These are phyloP conservation scores for Thunnus albacares DNA, from an alignment of 2,797 vertebrate genomes.

Conservation along the genomic window DNA sequence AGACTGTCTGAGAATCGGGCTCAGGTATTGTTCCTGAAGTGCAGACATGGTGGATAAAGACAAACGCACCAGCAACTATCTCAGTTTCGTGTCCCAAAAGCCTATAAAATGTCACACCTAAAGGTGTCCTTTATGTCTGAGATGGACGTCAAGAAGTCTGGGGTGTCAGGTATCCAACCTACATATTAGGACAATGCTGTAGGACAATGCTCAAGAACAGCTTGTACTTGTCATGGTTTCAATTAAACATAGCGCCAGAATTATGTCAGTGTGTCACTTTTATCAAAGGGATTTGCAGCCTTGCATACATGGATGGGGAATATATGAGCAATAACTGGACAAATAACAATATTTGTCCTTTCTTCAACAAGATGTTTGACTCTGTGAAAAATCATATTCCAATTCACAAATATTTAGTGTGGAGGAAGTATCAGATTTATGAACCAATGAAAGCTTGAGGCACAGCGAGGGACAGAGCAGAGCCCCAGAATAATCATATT, in stretches of 20 bases:
- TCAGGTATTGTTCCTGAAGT: conserved; percentile 35
- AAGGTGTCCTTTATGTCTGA: conserved; percentile 32
- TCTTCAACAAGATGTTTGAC: background rate
- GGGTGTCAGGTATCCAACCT: conserved; percentile 53
- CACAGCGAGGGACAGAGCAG: conserved; percentile 13
- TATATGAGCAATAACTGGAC: background rate
- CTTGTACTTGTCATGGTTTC: conserved; percentile 31
- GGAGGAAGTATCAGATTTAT: background rate
- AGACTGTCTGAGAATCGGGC: conserved; percentile 43
- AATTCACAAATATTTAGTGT: conserved; percentile 3
- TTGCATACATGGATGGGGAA: background rate
- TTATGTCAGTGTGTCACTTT: conserved; percentile 41
- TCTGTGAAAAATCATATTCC: background rate
- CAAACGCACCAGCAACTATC: conserved; percentile 19
- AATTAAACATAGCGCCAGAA: conserved; percentile 27
- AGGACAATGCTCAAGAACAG: conserved; percentile 19
- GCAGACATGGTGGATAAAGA: conserved; percentile 38
- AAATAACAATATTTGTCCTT: background rate
- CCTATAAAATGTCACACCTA: conserved; percentile 50
- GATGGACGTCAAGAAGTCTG: conserved; percentile 23
- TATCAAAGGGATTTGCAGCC: background rate
- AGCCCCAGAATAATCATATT: conserved; percentile 50
- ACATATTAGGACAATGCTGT: conserved; percentile 48
- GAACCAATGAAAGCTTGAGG: background rate
- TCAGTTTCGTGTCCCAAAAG: conserved; percentile 21